These are phyloP conservation scores for Patella caerulea DNA, from an alignment of 2,888 invertebrate genomes.

Conservation along the genomic window DNA sequence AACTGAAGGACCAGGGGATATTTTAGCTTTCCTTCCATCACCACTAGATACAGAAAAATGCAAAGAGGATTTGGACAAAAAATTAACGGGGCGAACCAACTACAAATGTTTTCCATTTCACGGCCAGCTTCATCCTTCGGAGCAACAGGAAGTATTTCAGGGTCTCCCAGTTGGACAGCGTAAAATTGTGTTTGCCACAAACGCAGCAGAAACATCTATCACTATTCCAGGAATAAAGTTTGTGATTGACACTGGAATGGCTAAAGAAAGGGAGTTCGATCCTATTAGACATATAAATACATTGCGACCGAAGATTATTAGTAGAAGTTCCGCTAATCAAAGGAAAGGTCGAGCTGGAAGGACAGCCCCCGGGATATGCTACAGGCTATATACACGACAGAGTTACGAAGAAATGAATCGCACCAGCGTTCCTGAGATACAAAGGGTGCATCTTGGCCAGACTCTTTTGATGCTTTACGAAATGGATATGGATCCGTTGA, in stretches of 20 bases:
- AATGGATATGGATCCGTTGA: slow-evolving; percentile 58
- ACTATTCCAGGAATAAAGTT: slow-evolving; percentile 71
- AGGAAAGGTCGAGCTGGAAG: slow-evolving; percentile 71
- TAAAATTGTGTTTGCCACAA: slow-evolving; percentile 72
- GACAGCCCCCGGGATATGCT: slow-evolving; percentile 68
- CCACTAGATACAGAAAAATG: slow-evolving; percentile 68
- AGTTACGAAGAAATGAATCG: slow-evolving; percentile 60
- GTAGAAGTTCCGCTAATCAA: slow-evolving; percentile 70
- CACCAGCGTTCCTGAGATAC: slow-evolving; percentile 66
- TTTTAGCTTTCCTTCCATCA: slow-evolving; percentile 71
- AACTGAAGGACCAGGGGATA: slow-evolving; percentile 59
- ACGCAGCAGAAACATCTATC: slow-evolving; percentile 72
- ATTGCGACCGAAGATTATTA: slow-evolving; percentile 56
- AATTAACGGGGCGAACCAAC: slow-evolving; percentile 32
- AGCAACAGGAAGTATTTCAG: slow-evolving; percentile 66
- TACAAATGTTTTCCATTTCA: slow-evolving; percentile 58
- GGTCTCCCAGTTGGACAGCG: slow-evolving; percentile 46
- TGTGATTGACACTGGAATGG: slow-evolving; percentile 71
- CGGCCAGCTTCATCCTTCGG: slow-evolving; percentile 63
- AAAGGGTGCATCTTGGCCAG: slow-evolving; percentile 60
- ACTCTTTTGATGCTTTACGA: slow-evolving; percentile 64
- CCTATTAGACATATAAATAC: slow-evolving; percentile 59
- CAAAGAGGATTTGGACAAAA: slow-evolving; percentile 11
- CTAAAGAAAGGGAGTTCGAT: slow-evolving; percentile 69
- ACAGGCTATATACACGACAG: slow-evolving; percentile 64